Evolutionary conservation across 2,797 vertebrate genomes (phyloP), one percentile per base, ranked within the genome.

Genomic region (Lophotriccus pileatus): DNA sequence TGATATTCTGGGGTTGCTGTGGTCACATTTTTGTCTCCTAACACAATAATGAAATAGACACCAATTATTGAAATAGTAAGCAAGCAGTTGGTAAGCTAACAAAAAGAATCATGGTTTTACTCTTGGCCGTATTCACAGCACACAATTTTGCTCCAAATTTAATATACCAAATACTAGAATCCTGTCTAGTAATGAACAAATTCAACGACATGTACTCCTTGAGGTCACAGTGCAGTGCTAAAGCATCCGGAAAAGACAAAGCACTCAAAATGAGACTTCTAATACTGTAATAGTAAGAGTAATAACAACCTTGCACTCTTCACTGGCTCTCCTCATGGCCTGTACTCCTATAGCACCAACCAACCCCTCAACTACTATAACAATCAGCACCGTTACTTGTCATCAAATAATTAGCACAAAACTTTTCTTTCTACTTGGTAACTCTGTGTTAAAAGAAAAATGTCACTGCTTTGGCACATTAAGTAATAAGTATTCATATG

Each of bases 161-260:
- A 82, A 89, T 79, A 85, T 30, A 88, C 49, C 36, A 50, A 94
- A 80, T 53, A 85, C 8, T n/a, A 81, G 78, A 85, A 55, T 82
- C 34, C n/a, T 86, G 63, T 41, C 41, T 88, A 68, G 39, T 74
- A 89, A 81, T n/a, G n/a, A 94, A 81, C 11, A 53, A 76, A 91
- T 92, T 95, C 55, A 94, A 37, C 66, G 20, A 43, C 13, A 15
- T 56, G 11, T 84, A 63, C 70, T 89, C 58, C 44, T 74, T 79
- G 78, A 85, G 43, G 53, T 85, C 28, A 63, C 12, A 27, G 50
- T 22, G 27, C 50, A 52, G 28, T 62, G 37, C 10, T n/a, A 55
- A 47, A 59, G 49, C 63, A 87, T 85, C 88, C 68, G 92, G 63
- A 87, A 86, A 93, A 94, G 87, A 56, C 7, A 62, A 90, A 69